These are phyloP conservation scores for Archaeoteleia sp. DNA, from an alignment of 2,888 invertebrate species.

Conservation along the genomic window DNA sequence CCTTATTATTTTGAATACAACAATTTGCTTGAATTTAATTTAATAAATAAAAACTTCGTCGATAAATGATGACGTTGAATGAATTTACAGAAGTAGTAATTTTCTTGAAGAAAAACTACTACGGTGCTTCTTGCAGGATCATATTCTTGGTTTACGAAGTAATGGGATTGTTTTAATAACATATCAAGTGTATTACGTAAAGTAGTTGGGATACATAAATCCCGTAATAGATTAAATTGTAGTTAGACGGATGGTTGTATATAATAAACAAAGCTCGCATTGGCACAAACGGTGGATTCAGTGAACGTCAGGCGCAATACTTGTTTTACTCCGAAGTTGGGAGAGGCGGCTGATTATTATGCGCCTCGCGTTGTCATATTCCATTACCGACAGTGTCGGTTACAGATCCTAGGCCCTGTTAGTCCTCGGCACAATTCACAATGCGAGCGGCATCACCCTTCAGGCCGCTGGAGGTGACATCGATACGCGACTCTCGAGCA, in stretches of 20 bases:
- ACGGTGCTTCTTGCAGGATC: too few relatives aligned
- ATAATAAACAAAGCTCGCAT: conserved; percentile 48
- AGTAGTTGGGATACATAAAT: conserved; percentile 22
- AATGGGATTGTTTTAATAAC: too few relatives aligned
- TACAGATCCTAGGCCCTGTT: conserved; percentile 63
- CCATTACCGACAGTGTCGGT: conserved; percentile 70
- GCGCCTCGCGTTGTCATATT: conserved; percentile 70
- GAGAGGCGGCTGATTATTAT: conserved; percentile 68
- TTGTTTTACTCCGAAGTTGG: conserved; percentile 68
- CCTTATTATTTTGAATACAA: too few relatives aligned
- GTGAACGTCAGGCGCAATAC: conserved; percentile 63
- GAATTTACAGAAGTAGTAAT: too few relatives aligned
- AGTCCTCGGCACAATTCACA: conserved; percentile 68
- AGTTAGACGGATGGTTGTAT: conserved; percentile 33
- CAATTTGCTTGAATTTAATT: too few relatives aligned
- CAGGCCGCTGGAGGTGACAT: conserved; percentile 66
- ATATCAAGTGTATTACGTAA: conserved; percentile 20
- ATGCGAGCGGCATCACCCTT: conserved; percentile 56
- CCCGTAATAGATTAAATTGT: conserved; percentile 33
- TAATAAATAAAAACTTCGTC: too few relatives aligned
- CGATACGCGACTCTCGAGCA: conserved; percentile 62
- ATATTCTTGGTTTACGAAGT: too few relatives aligned
- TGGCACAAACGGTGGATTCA: conserved; percentile 44
- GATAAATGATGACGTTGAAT: too few relatives aligned
- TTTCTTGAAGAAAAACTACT: too few relatives aligned